phyloP scores from a whole-genome alignment of 1,140 invertebrate genomes.

The Pararge aegeria region DNA sequence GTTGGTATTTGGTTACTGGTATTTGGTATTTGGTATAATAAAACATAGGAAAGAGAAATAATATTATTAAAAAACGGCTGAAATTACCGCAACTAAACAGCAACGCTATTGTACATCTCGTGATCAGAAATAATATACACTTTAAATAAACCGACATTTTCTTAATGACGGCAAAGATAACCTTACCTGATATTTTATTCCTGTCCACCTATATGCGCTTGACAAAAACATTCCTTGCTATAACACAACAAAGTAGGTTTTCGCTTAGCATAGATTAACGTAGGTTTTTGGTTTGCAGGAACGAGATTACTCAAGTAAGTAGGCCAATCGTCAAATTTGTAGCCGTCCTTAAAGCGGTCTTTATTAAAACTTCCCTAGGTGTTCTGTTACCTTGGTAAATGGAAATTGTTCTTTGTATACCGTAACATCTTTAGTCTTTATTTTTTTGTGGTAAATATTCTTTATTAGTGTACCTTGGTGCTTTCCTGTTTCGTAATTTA shows the following conservation, averaged over 20 bases:
- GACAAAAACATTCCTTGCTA: conserved; percentile 8
- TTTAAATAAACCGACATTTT: conserved; percentile 37
- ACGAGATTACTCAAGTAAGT: conserved; percentile 40
- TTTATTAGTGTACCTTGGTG: too few relatives aligned
- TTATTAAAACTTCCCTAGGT: conserved; percentile 42
- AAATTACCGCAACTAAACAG: too few relatives aligned
- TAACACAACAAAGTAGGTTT: conserved; percentile 9
- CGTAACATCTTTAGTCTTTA: neutral
- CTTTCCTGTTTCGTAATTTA: too few relatives aligned
- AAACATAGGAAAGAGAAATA: too few relatives aligned
- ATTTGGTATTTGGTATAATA: too few relatives aligned
- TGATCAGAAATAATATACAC: conserved; percentile 26
- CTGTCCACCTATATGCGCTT: conserved; percentile 1
- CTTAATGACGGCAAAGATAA: conserved; percentile 39
- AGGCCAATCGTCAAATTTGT: conserved; percentile 43
- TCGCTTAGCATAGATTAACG: conserved; percentile 15
- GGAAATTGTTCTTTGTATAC: conserved; percentile 42
- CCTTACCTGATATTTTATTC: conserved; percentile 38
- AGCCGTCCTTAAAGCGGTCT: conserved; percentile 36
- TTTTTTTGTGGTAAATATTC: neutral
- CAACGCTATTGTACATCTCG: conserved; percentile 1
- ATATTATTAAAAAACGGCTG: too few relatives aligned
- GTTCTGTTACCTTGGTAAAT: conserved; percentile 34
- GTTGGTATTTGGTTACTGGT: too few relatives aligned
- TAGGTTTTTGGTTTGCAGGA: conserved; percentile 32